Evolutionary conservation across 1,140 invertebrate species (phyloP), one percentile per base, ranked within the genome.

Genomic region (Cydia amplana): DNA sequence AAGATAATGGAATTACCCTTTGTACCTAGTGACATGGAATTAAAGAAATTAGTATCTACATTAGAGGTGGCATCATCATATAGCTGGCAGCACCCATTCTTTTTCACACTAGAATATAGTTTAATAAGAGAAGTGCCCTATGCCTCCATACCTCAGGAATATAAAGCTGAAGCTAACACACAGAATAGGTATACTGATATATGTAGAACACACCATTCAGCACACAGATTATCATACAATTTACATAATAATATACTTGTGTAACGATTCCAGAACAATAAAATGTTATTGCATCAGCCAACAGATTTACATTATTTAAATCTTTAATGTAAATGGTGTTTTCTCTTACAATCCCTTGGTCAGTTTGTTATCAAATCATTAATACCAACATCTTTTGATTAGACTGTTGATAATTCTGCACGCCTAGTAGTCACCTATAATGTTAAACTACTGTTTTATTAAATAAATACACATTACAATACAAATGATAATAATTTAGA

Each of bases 401-500:
- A 36, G 65, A 6, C 32, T 70, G 65, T 70, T 18, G 65, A 70
- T 20, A 70, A 70, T 43, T 9, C 28, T 70, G 65, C 32, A 70
- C 32, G 6, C 65, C n/a, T 67, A 67, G 28, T 70, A 70, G 65
- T 70, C 12, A 70, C 32, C 65, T 70, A 70, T 18, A 7, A 70
- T 36, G 16, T 70, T 20, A 70, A 40, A 36, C 32, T 70, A 70
- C 32, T 70, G 65, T 70, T 36, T 9, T 5, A 70, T 70, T 40
- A 70, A 70, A 70, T 70, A 70, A 70, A 70, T 70, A 75, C 36
- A 63, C 72, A 76, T 75, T 75, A 77, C 49, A 73, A 49, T 63
- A 63, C 77, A 60, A 77, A 80, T 75, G 70, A 74, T 67, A 64
- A 60, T 64, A 75, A 36, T 43, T 70, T 70, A 36, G n/a, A n/a